phyloP scores from a whole-genome alignment of 35 echinoderm and acorn worm genomes.

The Acanthaster planci region DNA sequence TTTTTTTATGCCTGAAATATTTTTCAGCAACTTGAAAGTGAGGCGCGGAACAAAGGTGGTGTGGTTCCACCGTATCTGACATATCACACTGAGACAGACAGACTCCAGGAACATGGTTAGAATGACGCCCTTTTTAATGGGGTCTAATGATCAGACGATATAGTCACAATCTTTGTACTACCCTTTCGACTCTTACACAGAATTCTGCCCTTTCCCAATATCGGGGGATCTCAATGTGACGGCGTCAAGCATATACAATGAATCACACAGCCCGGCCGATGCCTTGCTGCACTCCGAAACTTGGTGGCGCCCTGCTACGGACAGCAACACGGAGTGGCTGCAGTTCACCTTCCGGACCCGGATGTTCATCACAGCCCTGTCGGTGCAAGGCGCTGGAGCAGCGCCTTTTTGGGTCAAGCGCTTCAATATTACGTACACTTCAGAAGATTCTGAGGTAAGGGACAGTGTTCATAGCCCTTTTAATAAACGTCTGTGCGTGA shows the following conservation, averaged over 20 bases:
- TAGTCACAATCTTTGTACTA: neutral
- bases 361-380: slow-evolving; percentile 10
- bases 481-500: too few species aligned
- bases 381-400: slow-evolving; percentile 7
- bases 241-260: slow-evolving; percentile 9
- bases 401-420: slow-evolving; percentile 34
- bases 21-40: too few species aligned
- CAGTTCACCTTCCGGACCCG: neutral
- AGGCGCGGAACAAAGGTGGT: too few species aligned
- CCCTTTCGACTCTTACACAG: neutral
- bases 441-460: neutral
- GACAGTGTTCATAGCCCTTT: neutral
- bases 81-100: too few species aligned
- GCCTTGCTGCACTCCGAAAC: neutral
- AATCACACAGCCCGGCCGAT: neutral
- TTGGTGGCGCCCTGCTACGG: neutral
- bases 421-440: neutral
- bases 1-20: too few species aligned
- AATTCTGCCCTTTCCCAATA: slow-evolving; percentile 13
- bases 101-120: too few species aligned
- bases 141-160: neutral
- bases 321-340: slow-evolving; percentile 7
- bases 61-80: too few species aligned
- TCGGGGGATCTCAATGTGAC: neutral
- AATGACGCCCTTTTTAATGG: too few species aligned